A percentile compares a stretch with the other conserved stretches of the same genome.
Evolutionary conservation across 2,797 vertebrate species (phyloP).

Genomic region (Tolypeutes matacus): DNA sequence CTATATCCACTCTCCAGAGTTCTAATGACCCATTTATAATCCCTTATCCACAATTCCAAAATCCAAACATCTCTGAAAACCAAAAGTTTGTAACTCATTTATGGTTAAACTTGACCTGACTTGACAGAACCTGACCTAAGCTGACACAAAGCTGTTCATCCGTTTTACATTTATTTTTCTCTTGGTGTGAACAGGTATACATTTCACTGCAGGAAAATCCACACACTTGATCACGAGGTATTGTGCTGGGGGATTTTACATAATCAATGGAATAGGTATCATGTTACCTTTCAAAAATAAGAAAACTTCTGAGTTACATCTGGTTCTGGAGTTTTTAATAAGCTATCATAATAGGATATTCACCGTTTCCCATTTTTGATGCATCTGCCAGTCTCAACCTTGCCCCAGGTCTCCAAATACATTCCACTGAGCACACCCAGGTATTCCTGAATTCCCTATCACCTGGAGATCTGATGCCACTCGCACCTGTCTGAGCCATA

Average conservation of each 20-base stretch:
- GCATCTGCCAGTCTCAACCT: not conserved
- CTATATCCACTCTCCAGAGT: not conserved
- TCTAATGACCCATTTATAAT: not conserved
- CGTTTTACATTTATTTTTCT: not conserved
- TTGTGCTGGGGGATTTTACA: not conserved
- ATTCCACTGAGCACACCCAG: not conserved
- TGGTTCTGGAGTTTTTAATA: not conserved
- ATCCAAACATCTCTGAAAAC: not conserved
- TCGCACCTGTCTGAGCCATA: not conserved
- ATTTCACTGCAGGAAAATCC: slow-evolving; percentile 1
- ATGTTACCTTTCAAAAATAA: not conserved
- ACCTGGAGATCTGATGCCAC: not conserved
- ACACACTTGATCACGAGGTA: not conserved
- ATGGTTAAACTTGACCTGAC: not conserved
- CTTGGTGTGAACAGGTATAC: not conserved
- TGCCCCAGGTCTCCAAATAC: not conserved
- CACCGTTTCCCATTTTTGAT: not conserved
- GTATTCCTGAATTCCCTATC: not conserved
- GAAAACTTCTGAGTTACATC: not conserved
- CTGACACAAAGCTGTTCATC: not conserved
- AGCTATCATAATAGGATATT: not conserved
- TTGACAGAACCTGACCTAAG: not conserved
- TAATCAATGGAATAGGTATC: not conserved
- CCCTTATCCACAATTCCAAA: not conserved
- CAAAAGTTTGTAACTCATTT: not conserved